Base-by-base conservation (phyloP, 30 jellyfish, hydroid and myxozoan species). In the Haliclystus octoradiatus region DNA sequence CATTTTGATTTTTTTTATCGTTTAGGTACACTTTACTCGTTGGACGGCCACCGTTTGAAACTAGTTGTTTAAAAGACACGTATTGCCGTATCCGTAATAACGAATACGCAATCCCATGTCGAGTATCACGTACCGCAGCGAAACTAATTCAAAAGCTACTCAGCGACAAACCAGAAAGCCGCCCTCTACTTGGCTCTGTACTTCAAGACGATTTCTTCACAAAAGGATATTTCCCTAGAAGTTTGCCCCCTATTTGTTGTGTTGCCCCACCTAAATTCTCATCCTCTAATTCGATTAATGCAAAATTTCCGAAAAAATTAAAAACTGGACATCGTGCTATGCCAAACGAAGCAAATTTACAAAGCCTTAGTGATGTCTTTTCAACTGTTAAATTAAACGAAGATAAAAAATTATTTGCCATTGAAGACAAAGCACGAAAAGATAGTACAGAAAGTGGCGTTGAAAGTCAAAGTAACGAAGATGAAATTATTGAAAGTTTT, bases 11-110 rank as follows among this genome's bases (percentile, higher is more conserved):
- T n/a, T n/a, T n/a, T n/a, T n/a, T n/a, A n/a, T n/a, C n/a, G n/a
- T 71, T 15, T 65, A 88, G 97, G 97, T 88, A 88, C 52, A 88
- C 97, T 12, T 66, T 88, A 31, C 76, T 88, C 57, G 97, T 88
- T 63, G 97, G 97, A 7, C 78, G 97, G 29, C 97, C 97, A 27
- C 97, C 97, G 13, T 88, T 88, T 50, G 97, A 88, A 62, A 88
- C 97, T 35, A 88, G 94, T 57, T 88, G 97, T 62, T 63, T 88
- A 57, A 88, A 88, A 57, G 97, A 88, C 63, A 88, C 97, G 19
- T 88, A 88, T 76, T 71, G 79, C 89, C 82, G 97, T 31, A 88
- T 88, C 7, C 76, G 94, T 50, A 88, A 88, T 62, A 88, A 88
- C 82, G 97, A 88, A 51, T 88, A 88, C 84, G 97, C 97, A 7